These are phyloP conservation scores for Teinopalpus imperialis DNA, from an alignment of 2,888 invertebrate species.

Conservation along the genomic window DNA sequence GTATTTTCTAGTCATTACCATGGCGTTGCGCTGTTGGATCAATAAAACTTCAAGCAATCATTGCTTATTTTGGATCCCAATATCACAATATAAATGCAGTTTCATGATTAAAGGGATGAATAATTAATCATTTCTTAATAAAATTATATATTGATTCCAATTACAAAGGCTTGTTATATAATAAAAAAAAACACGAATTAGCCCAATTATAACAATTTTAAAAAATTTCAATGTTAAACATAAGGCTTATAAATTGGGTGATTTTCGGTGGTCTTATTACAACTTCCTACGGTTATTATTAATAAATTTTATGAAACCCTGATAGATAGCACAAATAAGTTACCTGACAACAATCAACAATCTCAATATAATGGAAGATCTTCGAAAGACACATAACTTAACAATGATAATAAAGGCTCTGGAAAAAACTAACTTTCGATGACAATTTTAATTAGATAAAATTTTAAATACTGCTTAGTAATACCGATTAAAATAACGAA, in stretches of 20 bases:
- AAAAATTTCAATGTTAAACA: neutral
- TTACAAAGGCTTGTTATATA: slow-evolving; percentile 8
- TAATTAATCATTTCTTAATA: slow-evolving; percentile 7
- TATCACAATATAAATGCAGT: slow-evolving; percentile 36
- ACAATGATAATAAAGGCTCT: slow-evolving; percentile 34
- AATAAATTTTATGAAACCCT: slow-evolving; percentile 17
- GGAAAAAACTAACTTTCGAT: slow-evolving; percentile 40
- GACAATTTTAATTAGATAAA: slow-evolving; percentile 43
- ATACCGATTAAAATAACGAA: slow-evolving; percentile 21
- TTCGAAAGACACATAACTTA: slow-evolving; percentile 30
- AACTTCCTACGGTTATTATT: slow-evolving; percentile 5
- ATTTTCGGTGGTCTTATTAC: slow-evolving; percentile 20
- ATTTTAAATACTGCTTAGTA: slow-evolving; percentile 33
- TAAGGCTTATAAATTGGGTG: neutral
- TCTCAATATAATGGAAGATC: slow-evolving; percentile 32
- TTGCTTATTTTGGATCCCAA: slow-evolving; percentile 17
- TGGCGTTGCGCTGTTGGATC: slow-evolving; percentile 32
- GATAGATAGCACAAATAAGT: slow-evolving; percentile 10
- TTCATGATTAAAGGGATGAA: slow-evolving; percentile 8
- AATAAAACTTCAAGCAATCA: slow-evolving; percentile 20
- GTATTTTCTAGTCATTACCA: slow-evolving; percentile 78
- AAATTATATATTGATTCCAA: slow-evolving; percentile 14
- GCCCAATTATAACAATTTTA: slow-evolving; percentile 3
- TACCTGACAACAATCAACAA: slow-evolving; percentile 13
- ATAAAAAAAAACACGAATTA: slow-evolving; percentile 1